These are phyloP conservation scores for Elephantulus edwardii DNA, from an alignment of 2,113 vertebrate genomes.

Conservation along the genomic window DNA sequence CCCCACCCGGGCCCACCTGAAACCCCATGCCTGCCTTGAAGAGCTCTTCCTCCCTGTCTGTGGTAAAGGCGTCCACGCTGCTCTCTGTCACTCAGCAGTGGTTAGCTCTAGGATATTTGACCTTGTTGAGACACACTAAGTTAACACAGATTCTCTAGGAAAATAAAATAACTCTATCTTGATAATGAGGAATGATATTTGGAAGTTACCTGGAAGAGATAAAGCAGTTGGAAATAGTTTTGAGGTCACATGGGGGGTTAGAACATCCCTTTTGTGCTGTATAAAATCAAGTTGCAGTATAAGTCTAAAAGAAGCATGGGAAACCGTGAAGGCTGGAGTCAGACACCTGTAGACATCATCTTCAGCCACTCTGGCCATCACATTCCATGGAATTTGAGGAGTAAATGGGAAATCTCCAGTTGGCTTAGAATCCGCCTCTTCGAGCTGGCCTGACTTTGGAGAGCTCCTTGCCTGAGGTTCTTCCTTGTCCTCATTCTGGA, in stretches of 20 bases:
- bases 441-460: not conserved
- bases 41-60: no score
- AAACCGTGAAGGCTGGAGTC: not conserved
- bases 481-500: not conserved
- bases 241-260: conserved; percentile 22
- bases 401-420: not conserved
- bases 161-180: conserved; percentile 39
- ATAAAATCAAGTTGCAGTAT: not conserved
- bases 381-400: not conserved
- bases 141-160: not conserved
- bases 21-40: no score
- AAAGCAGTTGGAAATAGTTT: not conserved
- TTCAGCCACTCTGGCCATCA: not conserved
- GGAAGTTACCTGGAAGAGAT: not conserved
- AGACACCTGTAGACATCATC: not conserved
- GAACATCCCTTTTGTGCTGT: not conserved
- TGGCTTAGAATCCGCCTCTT: not conserved
- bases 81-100: no score
- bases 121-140: conserved; percentile 6
- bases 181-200: not conserved
- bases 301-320: not conserved
- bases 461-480: not conserved
- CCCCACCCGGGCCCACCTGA: no score
- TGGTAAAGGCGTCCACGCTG: no score
- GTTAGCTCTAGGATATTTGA: no score